A percentile compares a stretch with the other conserved stretches of the same genome.
These are phyloP conservation scores for Natator depressus DNA, from an alignment of 2,113 vertebrate genomes.

Conservation along the genomic window DNA sequence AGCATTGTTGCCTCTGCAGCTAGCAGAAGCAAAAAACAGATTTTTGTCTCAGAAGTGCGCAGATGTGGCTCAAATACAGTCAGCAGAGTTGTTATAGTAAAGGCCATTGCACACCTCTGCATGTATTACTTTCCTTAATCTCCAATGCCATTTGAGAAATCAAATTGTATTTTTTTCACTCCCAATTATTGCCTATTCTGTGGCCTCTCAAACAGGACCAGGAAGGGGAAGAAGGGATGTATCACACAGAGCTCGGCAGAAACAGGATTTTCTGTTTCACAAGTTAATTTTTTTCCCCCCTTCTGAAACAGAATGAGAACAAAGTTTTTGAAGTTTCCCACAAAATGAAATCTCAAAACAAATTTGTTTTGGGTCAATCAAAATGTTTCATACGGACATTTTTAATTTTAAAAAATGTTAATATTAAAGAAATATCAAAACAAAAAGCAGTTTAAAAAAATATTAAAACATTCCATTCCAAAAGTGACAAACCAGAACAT, in stretches of 20 bases:
- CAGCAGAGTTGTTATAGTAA: neutral
- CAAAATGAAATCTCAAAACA: neutral
- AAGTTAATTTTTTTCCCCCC: neutral
- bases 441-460: neutral
- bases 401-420: too few relatives aligned
- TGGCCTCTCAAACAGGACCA: neutral
- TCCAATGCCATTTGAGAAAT: neutral
- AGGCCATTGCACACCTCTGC: slow-evolving; percentile 7
- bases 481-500: neutral
- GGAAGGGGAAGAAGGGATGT: neutral
- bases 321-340: neutral
- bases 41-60: neutral
- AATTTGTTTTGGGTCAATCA: too few relatives aligned
- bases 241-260: neutral
- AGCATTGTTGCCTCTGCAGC: rapidly evolving
- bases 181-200: neutral
- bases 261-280: neutral
- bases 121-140: neutral
- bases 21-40: rapidly evolving
- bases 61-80: neutral
- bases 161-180: neutral
- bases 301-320: neutral
- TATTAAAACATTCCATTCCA: neutral
- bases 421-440: neutral
- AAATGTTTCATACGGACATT: neutral